These are phyloP conservation scores for Halocaridina rubra DNA, from an alignment of 2,888 invertebrate species.

Conservation along the genomic window DNA sequence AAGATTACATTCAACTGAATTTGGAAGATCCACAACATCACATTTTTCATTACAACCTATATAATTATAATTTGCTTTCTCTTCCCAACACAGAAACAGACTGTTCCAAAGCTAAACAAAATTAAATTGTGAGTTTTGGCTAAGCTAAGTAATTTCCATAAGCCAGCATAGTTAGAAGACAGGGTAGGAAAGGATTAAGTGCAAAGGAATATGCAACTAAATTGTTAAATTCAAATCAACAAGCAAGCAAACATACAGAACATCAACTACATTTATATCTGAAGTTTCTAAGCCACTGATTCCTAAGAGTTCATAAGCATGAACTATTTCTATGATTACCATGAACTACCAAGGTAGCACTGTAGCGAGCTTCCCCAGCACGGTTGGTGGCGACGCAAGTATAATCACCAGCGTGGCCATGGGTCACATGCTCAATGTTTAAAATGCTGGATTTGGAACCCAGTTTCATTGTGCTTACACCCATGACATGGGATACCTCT, in stretches of 20 bases:
- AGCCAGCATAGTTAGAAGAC: too few relatives aligned
- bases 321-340: too few relatives aligned
- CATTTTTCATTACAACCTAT: too few relatives aligned
- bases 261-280: not conserved
- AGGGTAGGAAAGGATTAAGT: conserved; percentile 1
- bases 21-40: too few relatives aligned
- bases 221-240: not conserved
- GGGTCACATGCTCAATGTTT: conserved; percentile 65
- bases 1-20: too few relatives aligned
- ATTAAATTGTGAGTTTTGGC: too few relatives aligned
- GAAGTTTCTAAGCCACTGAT: too few relatives aligned
- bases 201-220: not conserved
- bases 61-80: too few relatives aligned
- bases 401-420: conserved; percentile 65
- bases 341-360: conserved; percentile 65
- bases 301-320: not conserved
- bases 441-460: conserved; percentile 65
- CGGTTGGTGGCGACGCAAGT: conserved; percentile 65
- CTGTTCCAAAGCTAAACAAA: too few relatives aligned
- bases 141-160: too few relatives aligned
- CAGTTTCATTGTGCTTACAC: conserved; percentile 64
- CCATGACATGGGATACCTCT: conserved; percentile 66
- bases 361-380: conserved; percentile 65
- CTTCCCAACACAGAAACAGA: too few relatives aligned
- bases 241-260: conserved; percentile 21